Evolutionary conservation across 2,888 invertebrate genomes (phyloP).

Genomic region (Cactoblastis cactorum): DNA sequence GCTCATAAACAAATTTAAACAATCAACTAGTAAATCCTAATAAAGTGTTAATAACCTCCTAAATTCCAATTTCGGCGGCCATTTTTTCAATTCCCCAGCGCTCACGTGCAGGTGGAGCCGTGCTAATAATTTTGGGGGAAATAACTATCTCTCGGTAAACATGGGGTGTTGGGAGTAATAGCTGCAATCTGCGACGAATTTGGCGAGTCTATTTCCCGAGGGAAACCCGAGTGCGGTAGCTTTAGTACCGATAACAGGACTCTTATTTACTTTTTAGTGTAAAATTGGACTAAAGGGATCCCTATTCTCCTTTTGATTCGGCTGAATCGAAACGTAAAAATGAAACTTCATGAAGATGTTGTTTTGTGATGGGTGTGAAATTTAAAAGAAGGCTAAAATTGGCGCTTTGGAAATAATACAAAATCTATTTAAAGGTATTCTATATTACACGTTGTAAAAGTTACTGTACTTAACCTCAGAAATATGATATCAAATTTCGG

Average conservation of each 20-base stretch:
- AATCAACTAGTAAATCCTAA: slow-evolving; percentile 2
- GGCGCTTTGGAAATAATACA: too few species aligned
- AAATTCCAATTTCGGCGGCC: slow-evolving; percentile 52
- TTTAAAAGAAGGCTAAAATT: too few species aligned
- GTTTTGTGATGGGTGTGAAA: too few species aligned
- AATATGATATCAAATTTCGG: too few species aligned
- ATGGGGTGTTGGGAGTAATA: slow-evolving; percentile 66
- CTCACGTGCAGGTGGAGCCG: slow-evolving; percentile 42
- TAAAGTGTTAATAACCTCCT: slow-evolving; percentile 17
- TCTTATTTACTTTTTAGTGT: background rate
- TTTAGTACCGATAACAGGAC: slow-evolving; percentile 22
- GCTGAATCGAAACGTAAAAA: background rate
- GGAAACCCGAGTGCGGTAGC: slow-evolving; percentile 45
- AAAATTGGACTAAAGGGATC: background rate
- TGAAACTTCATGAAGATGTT: background rate
- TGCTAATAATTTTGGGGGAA: slow-evolving; percentile 64
- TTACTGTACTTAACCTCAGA: too few species aligned
- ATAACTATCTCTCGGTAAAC: slow-evolving; percentile 69
- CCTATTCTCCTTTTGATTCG: too few species aligned
- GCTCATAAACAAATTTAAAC: background rate
- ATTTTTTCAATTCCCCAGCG: slow-evolving; percentile 48
- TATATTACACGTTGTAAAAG: too few species aligned
- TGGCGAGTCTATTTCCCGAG: slow-evolving; percentile 68
- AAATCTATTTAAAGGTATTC: too few species aligned
- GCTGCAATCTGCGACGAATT: slow-evolving; percentile 63